Base-by-base conservation (phyloP, 2,797 vertebrate genomes). In the Xenopus petersii region DNA sequence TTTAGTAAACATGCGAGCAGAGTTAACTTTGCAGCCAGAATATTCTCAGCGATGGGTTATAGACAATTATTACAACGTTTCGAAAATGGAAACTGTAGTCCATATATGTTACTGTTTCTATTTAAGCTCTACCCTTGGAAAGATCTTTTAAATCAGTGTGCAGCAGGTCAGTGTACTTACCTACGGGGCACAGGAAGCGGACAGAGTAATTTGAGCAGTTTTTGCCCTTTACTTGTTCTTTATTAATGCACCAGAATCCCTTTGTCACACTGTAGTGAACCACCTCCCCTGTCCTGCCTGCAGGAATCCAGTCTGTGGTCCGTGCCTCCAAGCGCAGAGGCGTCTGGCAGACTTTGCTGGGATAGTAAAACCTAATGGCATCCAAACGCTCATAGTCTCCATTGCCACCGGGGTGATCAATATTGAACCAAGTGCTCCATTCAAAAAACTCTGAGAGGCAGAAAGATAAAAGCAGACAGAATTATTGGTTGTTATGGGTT, bases 341-440 rank as follows among this genome's bases (percentile, higher is more conserved):
- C 26, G 30, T 86, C 12, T 86, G 81, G 30, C 95, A 96, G 51
- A 96, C 93, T 16, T 90, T 86, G 5, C 91, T 79, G 21, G 88
- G 90, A 74, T 96, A 96, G 83, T 96, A 96, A 84, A 93, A 95
- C 17, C 89, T 93, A 81, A 97, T 97, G 61, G 94, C 93, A 0
- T 95, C 93, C 80, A 96, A 87, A 73, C 93, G 91, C 78, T 97
- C 95, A 0, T 93, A 94, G 87, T 97, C 96, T 5, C 95, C 95
- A n/a, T 85, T 89, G 11, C 95, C 94, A 3, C 94, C 94, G 0
- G 96, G 95, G 79, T 96, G 95, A 80, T 97, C 94, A 2, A 95
- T 89, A 69, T 97, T 97, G 82, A 97, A 96, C 96, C 96, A 98
- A 0, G 92, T 89, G 7, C 94, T 95, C 95, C 95, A 96, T 65